These are phyloP conservation scores for Procavia capensis DNA, from an alignment of 2,113 vertebrate species.

Conservation along the genomic window DNA sequence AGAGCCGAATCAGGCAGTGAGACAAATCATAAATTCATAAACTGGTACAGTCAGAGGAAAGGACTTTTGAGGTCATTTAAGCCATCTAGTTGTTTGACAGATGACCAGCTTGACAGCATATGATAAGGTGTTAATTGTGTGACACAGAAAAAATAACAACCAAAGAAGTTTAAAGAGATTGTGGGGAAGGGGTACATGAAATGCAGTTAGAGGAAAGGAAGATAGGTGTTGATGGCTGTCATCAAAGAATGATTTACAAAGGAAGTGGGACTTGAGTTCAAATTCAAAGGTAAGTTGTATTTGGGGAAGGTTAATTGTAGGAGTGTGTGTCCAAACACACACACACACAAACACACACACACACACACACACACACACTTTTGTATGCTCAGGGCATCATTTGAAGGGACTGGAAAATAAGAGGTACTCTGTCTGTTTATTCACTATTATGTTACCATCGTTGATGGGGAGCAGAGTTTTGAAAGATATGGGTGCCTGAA, in stretches of 20 bases:
- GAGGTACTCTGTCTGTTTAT: background rate
- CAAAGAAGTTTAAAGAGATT: slow-evolving; percentile 5
- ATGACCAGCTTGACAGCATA: slow-evolving; percentile 40
- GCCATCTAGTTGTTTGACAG: slow-evolving; percentile 26
- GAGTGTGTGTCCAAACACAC: background rate
- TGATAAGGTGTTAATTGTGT: slow-evolving; percentile 48
- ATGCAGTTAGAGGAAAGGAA: background rate
- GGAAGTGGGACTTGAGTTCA: slow-evolving; percentile 20
- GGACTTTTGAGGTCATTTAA: slow-evolving; percentile 26
- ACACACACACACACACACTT: background rate
- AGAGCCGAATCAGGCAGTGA: background rate
- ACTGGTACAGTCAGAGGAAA: slow-evolving; percentile 44
- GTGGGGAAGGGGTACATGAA: background rate
- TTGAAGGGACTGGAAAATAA: background rate
- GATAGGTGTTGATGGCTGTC: background rate
- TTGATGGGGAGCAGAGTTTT: background rate
- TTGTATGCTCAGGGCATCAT: background rate
- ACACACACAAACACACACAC: background rate
- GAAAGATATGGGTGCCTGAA: background rate
- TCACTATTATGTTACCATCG: background rate
- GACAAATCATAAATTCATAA: slow-evolving; percentile 36
- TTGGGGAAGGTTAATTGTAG: background rate
- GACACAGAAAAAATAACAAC: background rate
- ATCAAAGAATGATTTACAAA: slow-evolving; percentile 35
- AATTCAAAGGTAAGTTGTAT: background rate